A percentile compares a stretch with the other conserved stretches of the same genome.
Conservation (phyloP, 2,797 vertebrate genomes). For the Myripristis murdjan region DNA sequence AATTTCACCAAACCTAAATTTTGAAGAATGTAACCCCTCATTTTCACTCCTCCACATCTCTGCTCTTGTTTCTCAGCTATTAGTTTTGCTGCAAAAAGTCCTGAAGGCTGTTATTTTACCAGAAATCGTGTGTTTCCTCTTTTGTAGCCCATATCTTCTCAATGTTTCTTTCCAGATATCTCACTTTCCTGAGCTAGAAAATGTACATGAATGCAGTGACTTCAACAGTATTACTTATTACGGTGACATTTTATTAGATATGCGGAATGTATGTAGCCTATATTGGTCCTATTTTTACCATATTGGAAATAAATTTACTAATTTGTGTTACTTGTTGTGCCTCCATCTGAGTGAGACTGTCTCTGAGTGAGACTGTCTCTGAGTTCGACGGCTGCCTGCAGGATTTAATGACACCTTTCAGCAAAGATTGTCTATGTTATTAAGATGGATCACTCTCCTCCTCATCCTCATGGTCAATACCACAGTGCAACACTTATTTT, state of each 20-base stretch:
- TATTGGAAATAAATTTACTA: constrained; percentile 87
- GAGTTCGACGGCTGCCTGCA: not conserved
- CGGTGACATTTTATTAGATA: constrained; percentile 79
- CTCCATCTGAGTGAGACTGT: not conserved
- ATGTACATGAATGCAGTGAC: not conserved
- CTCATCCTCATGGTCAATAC: no score
- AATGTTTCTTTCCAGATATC: not conserved
- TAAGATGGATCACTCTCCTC: no score
- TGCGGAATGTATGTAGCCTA: constrained; percentile 58
- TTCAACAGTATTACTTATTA: not conserved
- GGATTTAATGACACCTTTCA: no score
- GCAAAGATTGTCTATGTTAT: no score
- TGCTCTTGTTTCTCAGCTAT: not conserved
- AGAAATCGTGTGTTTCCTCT: not conserved
- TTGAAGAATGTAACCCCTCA: not conserved
- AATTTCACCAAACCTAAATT: not conserved
- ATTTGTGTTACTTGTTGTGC: constrained; percentile 49
- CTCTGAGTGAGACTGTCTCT: not conserved
- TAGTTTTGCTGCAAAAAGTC: not conserved
- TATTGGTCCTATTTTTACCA: constrained; percentile 89
- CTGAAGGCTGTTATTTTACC: not conserved
- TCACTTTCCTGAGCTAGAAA: not conserved
- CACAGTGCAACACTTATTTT: no score
- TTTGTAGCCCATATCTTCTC: not conserved
- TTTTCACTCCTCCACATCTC: not conserved